phyloP scores from a whole-genome alignment of 2,888 invertebrate genomes.

The Volucella bombylans region DNA sequence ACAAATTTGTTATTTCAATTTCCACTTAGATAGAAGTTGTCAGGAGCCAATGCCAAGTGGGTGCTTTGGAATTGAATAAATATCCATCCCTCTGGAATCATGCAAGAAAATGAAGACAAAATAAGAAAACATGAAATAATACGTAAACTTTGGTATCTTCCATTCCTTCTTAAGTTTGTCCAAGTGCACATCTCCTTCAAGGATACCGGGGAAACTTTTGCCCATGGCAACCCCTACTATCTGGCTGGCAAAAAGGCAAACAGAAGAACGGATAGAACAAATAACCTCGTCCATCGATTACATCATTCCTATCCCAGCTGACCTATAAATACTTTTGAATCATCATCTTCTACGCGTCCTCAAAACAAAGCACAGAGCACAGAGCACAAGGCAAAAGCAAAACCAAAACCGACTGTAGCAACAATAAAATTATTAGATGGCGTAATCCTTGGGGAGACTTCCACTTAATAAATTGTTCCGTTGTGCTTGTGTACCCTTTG shows the following conservation, averaged over 20 bases:
- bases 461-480: slow-evolving; percentile 32
- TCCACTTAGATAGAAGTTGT: too few relatives aligned
- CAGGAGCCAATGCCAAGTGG: too few relatives aligned
- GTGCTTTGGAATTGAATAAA: too few relatives aligned
- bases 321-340: slow-evolving; percentile 59
- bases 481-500: background rate
- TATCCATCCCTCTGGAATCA: too few relatives aligned
- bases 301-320: slow-evolving; percentile 61
- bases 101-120: too few relatives aligned
- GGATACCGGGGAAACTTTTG: slow-evolving; percentile 32
- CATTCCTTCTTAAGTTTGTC: background rate
- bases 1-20: too few relatives aligned
- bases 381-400: background rate
- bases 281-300: slow-evolving; percentile 49
- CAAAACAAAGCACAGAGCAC: background rate
- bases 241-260: slow-evolving; percentile 11
- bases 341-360: slow-evolving; percentile 8
- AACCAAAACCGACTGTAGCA: background rate
- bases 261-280: slow-evolving; percentile 25
- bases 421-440: slow-evolving; percentile 29
- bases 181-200: slow-evolving; percentile 16
- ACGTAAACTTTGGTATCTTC: too few relatives aligned
- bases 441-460: slow-evolving; percentile 41
- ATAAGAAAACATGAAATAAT: too few relatives aligned
- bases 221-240: slow-evolving; percentile 24